Conservation (phyloP, 1,140 invertebrate genomes). For the Anastrepha obliqua region DNA sequence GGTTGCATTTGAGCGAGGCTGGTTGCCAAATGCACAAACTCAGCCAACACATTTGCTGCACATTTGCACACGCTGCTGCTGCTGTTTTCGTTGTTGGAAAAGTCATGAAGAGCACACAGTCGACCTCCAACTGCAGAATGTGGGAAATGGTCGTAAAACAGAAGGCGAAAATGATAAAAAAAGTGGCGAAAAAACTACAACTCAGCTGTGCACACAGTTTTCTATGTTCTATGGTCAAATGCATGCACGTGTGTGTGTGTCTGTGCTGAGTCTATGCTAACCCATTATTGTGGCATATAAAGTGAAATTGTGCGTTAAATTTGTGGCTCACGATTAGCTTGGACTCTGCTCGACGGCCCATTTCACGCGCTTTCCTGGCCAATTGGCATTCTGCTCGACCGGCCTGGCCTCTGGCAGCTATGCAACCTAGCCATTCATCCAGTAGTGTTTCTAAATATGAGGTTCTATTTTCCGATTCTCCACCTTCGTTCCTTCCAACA, state of each 20-base stretch:
- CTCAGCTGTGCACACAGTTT: not conserved
- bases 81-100: not conserved
- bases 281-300: constrained; percentile 44
- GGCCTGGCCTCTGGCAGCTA: not conserved
- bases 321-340: constrained; percentile 21
- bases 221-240: not conserved
- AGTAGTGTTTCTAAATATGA: not conserved
- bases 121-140: constrained; percentile 17
- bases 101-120: not conserved
- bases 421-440: not conserved
- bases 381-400: constrained; percentile 15
- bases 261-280: not conserved
- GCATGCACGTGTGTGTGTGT: not conserved
- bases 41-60: constrained; percentile 2
- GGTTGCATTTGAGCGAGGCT: not conserved
- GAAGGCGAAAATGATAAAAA: constrained; percentile 24
- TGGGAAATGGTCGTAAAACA: constrained; percentile 35
- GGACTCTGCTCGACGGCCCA: not conserved
- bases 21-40: not conserved
- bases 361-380: constrained; percentile 38
- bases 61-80: constrained; percentile 1
- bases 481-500: not conserved
- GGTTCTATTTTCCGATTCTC: not conserved
- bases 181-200: not conserved
- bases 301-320: constrained; percentile 52